Evolutionary conservation across 2,113 vertebrate genomes (phyloP).

Genomic region (Pantherophis guttatus): DNA sequence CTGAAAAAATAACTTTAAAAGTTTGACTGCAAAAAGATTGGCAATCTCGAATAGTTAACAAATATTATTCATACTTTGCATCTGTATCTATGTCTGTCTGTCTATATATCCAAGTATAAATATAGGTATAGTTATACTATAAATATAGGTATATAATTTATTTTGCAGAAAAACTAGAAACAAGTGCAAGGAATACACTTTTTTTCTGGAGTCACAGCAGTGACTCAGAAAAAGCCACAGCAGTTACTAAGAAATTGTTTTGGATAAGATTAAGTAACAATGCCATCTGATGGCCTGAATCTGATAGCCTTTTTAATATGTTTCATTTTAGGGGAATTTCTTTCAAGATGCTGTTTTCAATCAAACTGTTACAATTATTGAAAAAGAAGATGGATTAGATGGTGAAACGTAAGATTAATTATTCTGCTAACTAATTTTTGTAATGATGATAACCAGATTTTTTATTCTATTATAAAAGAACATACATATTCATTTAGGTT

Average conservation of each 20-base stretch:
- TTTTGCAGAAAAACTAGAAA: neutral
- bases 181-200: neutral
- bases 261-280: neutral
- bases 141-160: neutral
- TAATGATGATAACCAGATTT: neutral
- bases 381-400: conserved; percentile 91
- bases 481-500: neutral
- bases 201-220: neutral
- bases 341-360: conserved; percentile 99
- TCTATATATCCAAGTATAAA: neutral
- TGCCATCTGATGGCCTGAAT: neutral
- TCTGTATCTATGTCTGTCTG: neutral
- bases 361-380: conserved; percentile 95
- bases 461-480: neutral
- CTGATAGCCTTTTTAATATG: neutral
- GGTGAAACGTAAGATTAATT: conserved; percentile 89
- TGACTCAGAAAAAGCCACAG: too few relatives aligned
- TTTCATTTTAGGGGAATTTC: conserved; percentile 80
- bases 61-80: neutral
- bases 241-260: too few relatives aligned
- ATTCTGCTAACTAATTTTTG: neutral
- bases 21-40: neutral
- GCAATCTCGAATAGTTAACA: neutral
- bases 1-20: neutral
- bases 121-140: neutral